Evolutionary conservation across 2,888 invertebrate species (phyloP).

Genomic region (Synergus itoensis): DNA sequence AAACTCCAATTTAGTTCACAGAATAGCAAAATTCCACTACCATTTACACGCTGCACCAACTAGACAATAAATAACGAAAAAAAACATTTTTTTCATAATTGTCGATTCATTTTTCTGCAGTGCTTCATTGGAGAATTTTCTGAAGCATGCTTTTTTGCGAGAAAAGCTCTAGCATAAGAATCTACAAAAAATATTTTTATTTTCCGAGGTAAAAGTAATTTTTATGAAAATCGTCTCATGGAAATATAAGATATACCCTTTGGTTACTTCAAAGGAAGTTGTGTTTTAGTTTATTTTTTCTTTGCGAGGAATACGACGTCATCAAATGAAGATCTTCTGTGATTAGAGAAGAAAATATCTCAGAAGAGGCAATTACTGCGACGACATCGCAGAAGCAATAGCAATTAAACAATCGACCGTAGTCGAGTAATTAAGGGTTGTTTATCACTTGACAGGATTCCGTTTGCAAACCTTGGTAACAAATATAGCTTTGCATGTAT

Average conservation of each 20-base stretch:
- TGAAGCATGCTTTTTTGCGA: background rate
- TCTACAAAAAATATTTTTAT: background rate
- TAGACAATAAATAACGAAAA: background rate
- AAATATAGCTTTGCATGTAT: too few relatives aligned
- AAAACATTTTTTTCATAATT: background rate
- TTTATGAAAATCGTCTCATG: background rate
- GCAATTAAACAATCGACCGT: conserved; percentile 10
- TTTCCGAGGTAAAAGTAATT: background rate
- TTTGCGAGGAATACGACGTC: background rate
- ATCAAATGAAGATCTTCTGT: background rate
- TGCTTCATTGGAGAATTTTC: background rate
- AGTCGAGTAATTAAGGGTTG: background rate
- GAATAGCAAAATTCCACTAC: background rate
- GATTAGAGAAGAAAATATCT: background rate
- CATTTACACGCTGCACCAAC: background rate
- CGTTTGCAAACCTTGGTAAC: background rate
- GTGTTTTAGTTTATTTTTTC: background rate
- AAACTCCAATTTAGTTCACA: background rate
- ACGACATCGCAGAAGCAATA: background rate
- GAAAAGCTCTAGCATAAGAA: too few relatives aligned
- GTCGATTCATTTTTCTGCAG: background rate
- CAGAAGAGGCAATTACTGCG: background rate
- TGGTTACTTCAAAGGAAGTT: background rate
- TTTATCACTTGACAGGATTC: background rate
- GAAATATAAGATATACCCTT: background rate